Conservation (phyloP, 2,797 vertebrate species). For the Cryptoblepharus egeriae region DNA sequence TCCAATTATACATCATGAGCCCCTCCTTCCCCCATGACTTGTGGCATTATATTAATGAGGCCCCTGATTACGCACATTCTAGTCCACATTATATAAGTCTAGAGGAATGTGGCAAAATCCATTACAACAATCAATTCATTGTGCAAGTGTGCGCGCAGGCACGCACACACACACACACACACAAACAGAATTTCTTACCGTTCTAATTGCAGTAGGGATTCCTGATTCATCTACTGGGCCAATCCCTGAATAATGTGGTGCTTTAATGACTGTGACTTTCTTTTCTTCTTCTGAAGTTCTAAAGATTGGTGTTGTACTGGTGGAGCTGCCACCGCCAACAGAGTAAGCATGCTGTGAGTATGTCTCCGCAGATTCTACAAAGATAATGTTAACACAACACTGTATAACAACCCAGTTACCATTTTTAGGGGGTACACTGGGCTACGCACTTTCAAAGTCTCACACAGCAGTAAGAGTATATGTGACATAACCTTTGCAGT, state of each 20-base stretch:
- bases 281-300: conserved; percentile 95
- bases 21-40: conserved; percentile 54
- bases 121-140: conserved; percentile 76
- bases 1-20: conserved; percentile 52
- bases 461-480: neutral
- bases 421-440: conserved; percentile 3
- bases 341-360: conserved; percentile 85
- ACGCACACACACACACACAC: neutral
- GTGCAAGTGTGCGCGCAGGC: conserved; percentile 50
- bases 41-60: conserved; percentile 66
- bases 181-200: conserved; percentile 83
- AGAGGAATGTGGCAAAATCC: conserved; percentile 70
- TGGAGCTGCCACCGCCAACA: conserved; percentile 81
- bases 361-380: conserved; percentile 85
- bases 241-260: conserved; percentile 96
- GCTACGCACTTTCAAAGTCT: neutral
- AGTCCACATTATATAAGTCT: conserved; percentile 70
- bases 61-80: conserved; percentile 59
- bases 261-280: conserved; percentile 94
- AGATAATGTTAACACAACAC: conserved; percentile 54
- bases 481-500: neutral
- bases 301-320: conserved; percentile 89
- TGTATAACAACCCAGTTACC: conserved; percentile 30
- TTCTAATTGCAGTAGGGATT: conserved; percentile 97
- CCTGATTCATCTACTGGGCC: conserved; percentile 97